Percentiles rank a stretch among this genome's conserved stretches.
Evolutionary conservation across 2,888 invertebrate species (phyloP).

Genomic region (Synergus japonicus): DNA sequence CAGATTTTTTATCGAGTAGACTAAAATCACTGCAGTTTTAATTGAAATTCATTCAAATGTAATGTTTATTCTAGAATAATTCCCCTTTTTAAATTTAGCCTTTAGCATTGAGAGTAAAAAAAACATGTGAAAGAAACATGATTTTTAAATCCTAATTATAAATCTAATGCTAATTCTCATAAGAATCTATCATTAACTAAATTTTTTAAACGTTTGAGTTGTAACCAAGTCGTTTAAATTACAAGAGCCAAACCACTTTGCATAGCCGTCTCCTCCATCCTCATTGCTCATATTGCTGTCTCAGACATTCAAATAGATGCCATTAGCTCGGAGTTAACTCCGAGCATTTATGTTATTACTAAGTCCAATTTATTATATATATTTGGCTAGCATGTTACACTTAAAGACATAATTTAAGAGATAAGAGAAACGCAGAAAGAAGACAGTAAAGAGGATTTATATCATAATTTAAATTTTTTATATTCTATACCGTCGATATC

Average conservation of each 20-base stretch:
- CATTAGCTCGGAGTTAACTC: slow-evolving; percentile 12
- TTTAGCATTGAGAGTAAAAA: neutral
- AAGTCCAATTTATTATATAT: slow-evolving; percentile 18
- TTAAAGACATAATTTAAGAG: neutral
- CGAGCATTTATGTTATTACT: slow-evolving; percentile 12
- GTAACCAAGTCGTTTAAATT: neutral
- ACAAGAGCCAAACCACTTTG: slow-evolving; percentile 18
- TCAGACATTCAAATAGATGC: slow-evolving; percentile 24
- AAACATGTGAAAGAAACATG: neutral
- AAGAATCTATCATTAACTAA: neutral
- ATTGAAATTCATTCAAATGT: neutral
- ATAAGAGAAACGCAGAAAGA: neutral
- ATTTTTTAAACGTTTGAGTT: slow-evolving; percentile 4
- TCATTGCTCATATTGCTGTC: slow-evolving; percentile 25
- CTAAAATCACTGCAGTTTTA: neutral
- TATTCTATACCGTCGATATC: neutral
- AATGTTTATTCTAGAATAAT: neutral
- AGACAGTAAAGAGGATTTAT: neutral
- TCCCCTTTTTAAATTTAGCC: neutral
- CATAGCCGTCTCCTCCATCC: neutral
- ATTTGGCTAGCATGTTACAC: slow-evolving; percentile 10
- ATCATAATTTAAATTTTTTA: too few relatives aligned
- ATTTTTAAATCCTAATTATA: neutral
- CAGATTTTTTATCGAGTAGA: neutral
- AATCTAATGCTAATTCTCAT: neutral